Evolutionary conservation across 2,888 invertebrate genomes (phyloP), one percentile per base, ranked within the genome.

Genomic region (Bursaphelenchus okinawaensis): DNA sequence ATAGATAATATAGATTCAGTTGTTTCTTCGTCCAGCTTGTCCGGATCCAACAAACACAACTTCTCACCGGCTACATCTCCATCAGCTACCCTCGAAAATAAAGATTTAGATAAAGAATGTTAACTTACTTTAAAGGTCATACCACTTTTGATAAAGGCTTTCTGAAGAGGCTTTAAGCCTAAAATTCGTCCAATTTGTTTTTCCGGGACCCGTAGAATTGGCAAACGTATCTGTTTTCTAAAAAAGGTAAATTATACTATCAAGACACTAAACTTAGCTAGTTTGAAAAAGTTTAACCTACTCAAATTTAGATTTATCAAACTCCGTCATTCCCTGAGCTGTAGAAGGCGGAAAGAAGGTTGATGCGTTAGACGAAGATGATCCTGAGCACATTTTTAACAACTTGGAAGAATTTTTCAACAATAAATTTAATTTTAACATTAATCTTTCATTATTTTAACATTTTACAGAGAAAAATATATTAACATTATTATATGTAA

Each of bases 1-100:
- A 68, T 67, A 3, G 52, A 57, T 22, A 23, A 27, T 8, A 74
- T 50, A 52, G 51, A 52, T 23, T 52, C 23, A 62, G 7, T 26
- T 52, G n/a, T 40, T 12, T 71, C 66, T 22, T 68, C 55, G 7
- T 65, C 57, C 12, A 71, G 26, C 54, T 66, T 60, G 40, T 76
- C 76, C 12, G 78, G 78, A 67, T 78, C 65, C 40, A 78, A 75
- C 7, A 78, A 59, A n/a, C 77, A 16, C 16, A 68, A 52, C 57
- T 72, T 75, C 24, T 31, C 56, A 12, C 50, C 52, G 12, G 62
- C 65, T 23, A 20, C 16, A 4, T 62, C 31, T 19, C 24, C 29
- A 29, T 65, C 19, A n/a, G 23, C n/a, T 22, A 51, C 50, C 23
- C 63, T 29, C 65, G 26, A 63, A 62, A 62, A 19, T 4, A 9